phyloP scores from a whole-genome alignment of 2,888 invertebrate genomes.

The Hemicrepidius hirtus region DNA sequence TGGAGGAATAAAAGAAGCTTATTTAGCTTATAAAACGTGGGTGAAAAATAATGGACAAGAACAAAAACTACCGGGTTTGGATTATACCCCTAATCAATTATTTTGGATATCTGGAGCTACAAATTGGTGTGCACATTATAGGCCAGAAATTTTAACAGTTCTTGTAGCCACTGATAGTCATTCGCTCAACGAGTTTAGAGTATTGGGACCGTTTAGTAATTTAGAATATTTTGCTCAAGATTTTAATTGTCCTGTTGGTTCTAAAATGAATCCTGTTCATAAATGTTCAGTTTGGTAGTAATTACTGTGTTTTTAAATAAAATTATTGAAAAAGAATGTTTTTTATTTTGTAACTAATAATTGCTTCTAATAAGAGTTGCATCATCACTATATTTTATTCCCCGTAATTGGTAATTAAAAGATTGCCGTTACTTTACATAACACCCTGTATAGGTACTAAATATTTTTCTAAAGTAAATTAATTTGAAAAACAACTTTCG shows the following conservation, averaged over 20 bases:
- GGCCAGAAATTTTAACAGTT: conserved; percentile 80
- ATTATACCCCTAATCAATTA: conserved; percentile 80
- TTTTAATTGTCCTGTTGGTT: conserved; percentile 74
- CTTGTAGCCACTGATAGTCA: conserved; percentile 88
- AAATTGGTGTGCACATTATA: conserved; percentile 91
- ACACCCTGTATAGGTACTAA: no score
- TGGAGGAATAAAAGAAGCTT: conserved; percentile 94
- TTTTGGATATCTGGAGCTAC: conserved; percentile 91
- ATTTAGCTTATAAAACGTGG: conserved; percentile 88
- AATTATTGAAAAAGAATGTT: no score
- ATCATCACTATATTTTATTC: no score
- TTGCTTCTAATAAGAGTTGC: no score
- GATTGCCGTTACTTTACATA: no score
- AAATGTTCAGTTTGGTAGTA: conserved; percentile 79
- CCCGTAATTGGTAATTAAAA: no score
- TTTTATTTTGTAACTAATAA: no score
- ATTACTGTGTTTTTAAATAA: neutral
- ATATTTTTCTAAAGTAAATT: no score
- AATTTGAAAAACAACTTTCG: no score
- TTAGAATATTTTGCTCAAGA: conserved; percentile 68
- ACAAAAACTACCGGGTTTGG: conserved; percentile 79
- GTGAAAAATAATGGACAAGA: conserved; percentile 78
- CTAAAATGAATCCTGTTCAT: conserved; percentile 77
- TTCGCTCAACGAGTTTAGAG: conserved; percentile 80
- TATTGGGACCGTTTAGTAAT: conserved; percentile 78